Evolutionary conservation across 2,797 vertebrate genomes (phyloP), one percentile per base, ranked within the genome.

Genomic region (Falco novaeseelandiae): DNA sequence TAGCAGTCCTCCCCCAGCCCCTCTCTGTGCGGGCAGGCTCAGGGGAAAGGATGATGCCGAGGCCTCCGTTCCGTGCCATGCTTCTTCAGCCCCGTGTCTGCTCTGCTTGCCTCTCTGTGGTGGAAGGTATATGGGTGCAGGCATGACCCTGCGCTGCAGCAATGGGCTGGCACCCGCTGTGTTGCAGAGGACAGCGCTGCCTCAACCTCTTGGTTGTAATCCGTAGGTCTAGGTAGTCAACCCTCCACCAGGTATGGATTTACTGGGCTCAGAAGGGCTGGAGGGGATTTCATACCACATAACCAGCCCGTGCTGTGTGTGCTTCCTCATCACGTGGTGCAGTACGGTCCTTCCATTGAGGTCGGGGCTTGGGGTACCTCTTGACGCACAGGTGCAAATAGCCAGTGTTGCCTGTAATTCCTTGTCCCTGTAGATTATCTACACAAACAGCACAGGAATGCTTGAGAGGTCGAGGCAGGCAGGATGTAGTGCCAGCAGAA

Each of bases 51-150:
- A 21, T 20, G 51, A 38, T 40, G 40, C 32, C 1, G 1, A 9
- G 5, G 78, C 17, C 16, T 65, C 23, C 66, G 27, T 70, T 48
- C 51, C 42, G 25, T 6, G 1, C 51, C 48, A n/a, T 15, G 18
- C 21, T 59, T 38, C 81, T 81, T 58, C 72, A 59, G 26, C 51
- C 54, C 34, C 1, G 0, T 38, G 38, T 69, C 71, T 83, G 27
- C 42, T 38, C 36, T n/a, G 19, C 46, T 83, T 2, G 0, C 3
- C 29, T 79, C 0, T 0, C 14, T 32, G 26, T 0, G 0, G 32
- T 9, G 5, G 29, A 19, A 58, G 27, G 7, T 16, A 3, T 2
- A 1, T 0, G 1, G 48, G 8, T 65, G 23, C 49, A 48, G 65
- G 25, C n/a, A 6, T 3, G 4, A 46, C 30, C 21, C 21, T n/a